Percentiles rank a stretch among this genome's conserved stretches.
Evolutionary conservation across 2,888 invertebrate species (phyloP).

Genomic region (Serrognathus titanus): DNA sequence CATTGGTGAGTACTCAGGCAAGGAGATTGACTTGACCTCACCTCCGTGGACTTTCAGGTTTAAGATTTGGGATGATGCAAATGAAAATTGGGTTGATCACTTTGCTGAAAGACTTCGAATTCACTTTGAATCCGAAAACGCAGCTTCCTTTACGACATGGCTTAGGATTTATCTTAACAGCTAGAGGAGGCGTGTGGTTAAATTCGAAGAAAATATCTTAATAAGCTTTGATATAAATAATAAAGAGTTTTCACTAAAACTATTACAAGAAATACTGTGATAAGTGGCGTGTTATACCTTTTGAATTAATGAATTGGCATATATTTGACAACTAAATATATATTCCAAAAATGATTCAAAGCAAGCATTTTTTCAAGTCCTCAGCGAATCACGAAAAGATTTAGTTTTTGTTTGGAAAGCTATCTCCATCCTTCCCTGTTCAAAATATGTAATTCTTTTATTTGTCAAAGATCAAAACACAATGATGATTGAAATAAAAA

Average conservation of each 20-base stretch:
- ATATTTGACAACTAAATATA: too few species aligned
- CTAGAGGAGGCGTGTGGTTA: slow-evolving; percentile 21
- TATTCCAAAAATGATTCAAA: too few species aligned
- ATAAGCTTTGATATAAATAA: not conserved
- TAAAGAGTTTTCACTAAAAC: not conserved
- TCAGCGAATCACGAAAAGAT: too few species aligned
- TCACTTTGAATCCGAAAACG: slow-evolving; percentile 20
- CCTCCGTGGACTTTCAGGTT: slow-evolving; percentile 13
- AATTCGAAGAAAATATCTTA: slow-evolving; percentile 2
- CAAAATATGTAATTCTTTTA: too few species aligned
- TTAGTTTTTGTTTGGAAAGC: too few species aligned
- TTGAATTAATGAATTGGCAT: too few species aligned
- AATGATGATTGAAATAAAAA: too few species aligned
- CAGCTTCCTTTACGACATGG: slow-evolving; percentile 20
- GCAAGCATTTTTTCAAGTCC: too few species aligned
- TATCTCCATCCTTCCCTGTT: too few species aligned
- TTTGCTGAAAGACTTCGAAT: slow-evolving; percentile 19
- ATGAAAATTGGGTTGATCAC: slow-evolving; percentile 19
- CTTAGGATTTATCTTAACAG: slow-evolving; percentile 15
- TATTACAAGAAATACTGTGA: too few species aligned
- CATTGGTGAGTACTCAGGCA: not conserved
- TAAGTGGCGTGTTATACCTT: too few species aligned
- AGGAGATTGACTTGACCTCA: not conserved
- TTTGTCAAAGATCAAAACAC: too few species aligned
- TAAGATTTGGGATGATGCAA: slow-evolving; percentile 25